phyloP scores from a whole-genome alignment of 1,140 invertebrate species.

The Drosophila pectinifera region DNA sequence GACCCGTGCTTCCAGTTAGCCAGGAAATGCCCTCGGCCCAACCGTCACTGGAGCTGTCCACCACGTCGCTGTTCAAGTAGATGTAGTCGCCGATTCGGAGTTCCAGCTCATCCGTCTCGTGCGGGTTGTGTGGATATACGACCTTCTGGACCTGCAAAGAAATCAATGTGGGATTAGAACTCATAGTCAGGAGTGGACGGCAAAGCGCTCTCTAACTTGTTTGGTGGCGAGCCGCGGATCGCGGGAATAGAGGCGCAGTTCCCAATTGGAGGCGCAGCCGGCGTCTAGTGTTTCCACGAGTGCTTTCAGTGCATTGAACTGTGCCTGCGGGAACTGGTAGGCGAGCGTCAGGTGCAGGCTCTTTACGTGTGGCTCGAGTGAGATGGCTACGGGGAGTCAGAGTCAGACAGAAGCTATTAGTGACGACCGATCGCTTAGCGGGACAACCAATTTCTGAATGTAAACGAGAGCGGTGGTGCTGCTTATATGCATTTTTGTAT shows the following conservation, averaged over 20 bases:
- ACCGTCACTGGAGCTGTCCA: constrained; percentile 91
- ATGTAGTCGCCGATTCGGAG: constrained; percentile 94
- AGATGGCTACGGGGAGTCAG: constrained; percentile 86
- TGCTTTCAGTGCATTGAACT: constrained; percentile 90
- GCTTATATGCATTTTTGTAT: constrained; percentile 30
- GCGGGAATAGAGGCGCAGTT: constrained; percentile 93
- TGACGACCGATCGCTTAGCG: constrained; percentile 30
- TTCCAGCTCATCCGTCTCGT: constrained; percentile 93
- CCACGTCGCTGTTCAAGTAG: constrained; percentile 90
- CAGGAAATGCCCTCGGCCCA: constrained; percentile 95
- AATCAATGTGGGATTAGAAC: not conserved
- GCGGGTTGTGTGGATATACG: constrained; percentile 90
- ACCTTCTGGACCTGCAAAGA: constrained; percentile 90
- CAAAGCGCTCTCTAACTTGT: constrained; percentile 87
- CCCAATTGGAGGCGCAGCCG: constrained; percentile 90
- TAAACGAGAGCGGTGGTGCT: constrained; percentile 1
- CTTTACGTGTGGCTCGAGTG: constrained; percentile 91
- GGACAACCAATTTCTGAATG: constrained; percentile 15
- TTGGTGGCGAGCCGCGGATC: constrained; percentile 90
- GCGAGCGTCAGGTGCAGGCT: constrained; percentile 94
- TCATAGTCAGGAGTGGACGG: not conserved
- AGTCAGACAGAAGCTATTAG: constrained; percentile 50
- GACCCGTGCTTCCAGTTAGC: constrained; percentile 92
- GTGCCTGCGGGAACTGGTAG: constrained; percentile 92
- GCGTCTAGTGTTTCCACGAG: constrained; percentile 90